These are phyloP conservation scores for Botia almorhae DNA, from an alignment of 2,797 vertebrate species.

Conservation along the genomic window DNA sequence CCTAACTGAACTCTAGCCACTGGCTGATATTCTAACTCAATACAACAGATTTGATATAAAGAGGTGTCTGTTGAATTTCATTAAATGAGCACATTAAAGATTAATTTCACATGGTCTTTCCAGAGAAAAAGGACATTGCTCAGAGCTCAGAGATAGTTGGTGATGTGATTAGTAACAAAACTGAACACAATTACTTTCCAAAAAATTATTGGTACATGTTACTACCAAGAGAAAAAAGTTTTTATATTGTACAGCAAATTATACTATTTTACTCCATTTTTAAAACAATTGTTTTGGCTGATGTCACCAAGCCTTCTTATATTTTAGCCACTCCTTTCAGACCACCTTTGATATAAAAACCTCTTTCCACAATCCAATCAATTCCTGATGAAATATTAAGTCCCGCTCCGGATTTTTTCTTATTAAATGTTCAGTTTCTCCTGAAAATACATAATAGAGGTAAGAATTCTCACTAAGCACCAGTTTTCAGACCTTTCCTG, in stretches of 20 bases:
- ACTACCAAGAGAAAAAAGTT: no score
- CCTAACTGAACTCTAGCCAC: neutral
- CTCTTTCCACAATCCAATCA: neutral
- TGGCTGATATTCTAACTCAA: conserved; percentile 16
- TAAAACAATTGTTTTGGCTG: neutral
- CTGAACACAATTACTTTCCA: neutral
- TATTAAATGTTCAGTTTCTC: neutral
- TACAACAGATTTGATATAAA: neutral
- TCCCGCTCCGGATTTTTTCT: neutral
- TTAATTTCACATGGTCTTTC: no score
- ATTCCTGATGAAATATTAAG: neutral
- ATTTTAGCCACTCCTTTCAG: neutral
- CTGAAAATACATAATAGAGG: neutral
- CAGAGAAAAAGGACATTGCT: no score
- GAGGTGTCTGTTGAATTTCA: neutral
- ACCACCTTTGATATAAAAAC: neutral
- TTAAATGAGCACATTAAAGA: no score
- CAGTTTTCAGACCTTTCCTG: neutral
- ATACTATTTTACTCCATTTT: neutral
- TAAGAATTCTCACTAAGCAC: neutral
- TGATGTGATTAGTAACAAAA: neutral
- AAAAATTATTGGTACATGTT: no score
- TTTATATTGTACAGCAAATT: no score
- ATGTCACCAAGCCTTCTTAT: neutral
- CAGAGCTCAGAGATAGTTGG: no score